phyloP scores from a whole-genome alignment of 2,797 vertebrate genomes.

The Orestias chungarensis region DNA sequence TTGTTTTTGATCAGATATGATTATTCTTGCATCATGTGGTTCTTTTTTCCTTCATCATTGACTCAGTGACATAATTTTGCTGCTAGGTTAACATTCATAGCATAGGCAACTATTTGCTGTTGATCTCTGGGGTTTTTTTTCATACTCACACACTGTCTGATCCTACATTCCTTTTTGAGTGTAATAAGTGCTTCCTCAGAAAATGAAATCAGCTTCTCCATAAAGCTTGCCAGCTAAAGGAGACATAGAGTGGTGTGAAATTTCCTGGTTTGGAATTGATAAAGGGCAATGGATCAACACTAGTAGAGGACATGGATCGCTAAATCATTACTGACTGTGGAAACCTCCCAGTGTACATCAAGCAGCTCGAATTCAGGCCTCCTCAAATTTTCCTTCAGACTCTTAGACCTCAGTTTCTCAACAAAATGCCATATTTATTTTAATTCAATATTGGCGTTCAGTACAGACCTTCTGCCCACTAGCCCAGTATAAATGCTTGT shows the following conservation, averaged over 20 bases:
- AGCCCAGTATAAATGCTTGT: neutral
- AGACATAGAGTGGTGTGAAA: neutral
- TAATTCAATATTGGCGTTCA: neutral
- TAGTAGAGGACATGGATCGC: neutral
- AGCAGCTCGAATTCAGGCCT: neutral
- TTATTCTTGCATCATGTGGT: slow-evolving; percentile 9
- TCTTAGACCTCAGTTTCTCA: neutral
- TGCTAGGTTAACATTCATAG: slow-evolving; percentile 24
- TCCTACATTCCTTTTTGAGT: slow-evolving; percentile 9
- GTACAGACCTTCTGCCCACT: neutral
- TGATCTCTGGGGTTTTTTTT: slow-evolving; percentile 39
- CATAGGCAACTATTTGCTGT: slow-evolving; percentile 19
- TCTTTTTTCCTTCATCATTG: slow-evolving; percentile 30
- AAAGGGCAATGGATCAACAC: neutral
- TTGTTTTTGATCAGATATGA: slow-evolving; percentile 16
- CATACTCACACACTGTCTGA: slow-evolving; percentile 12
- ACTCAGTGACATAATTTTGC: slow-evolving; percentile 49
- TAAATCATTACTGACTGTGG: neutral
- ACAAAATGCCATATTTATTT: neutral
- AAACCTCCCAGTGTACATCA: neutral
- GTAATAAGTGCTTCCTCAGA: neutral
- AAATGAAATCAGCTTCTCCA: neutral
- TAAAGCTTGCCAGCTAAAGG: neutral
- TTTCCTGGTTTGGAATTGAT: neutral
- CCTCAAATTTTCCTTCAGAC: neutral